Conservation (phyloP, 1,140 invertebrate species). For the Danaus plexippus region DNA sequence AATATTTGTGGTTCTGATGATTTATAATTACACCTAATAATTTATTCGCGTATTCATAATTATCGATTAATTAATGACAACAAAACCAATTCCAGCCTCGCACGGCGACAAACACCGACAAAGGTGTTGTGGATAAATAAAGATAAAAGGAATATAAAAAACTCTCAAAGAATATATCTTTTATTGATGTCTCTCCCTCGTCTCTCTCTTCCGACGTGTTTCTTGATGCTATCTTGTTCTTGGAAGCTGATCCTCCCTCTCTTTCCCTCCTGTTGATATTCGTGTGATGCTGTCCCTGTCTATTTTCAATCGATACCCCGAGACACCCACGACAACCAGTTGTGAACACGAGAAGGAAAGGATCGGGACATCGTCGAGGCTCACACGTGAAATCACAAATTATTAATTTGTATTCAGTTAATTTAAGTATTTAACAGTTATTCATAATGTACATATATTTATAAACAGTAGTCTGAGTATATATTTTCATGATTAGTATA, state of each 20-base stretch:
- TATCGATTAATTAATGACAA: too few species aligned
- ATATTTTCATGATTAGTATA: conserved; percentile 7
- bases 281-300: conserved; percentile 28
- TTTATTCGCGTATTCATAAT: too few species aligned
- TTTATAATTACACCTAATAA: too few species aligned
- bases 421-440: too few species aligned
- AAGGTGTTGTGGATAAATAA: conserved; percentile 64
- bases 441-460: too few species aligned
- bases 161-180: conserved; percentile 33
- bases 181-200: conserved; percentile 55
- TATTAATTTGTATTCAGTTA: too few species aligned
- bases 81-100: conserved; percentile 38
- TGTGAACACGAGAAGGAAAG: conserved; percentile 29
- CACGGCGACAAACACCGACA: conserved; percentile 47
- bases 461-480: too few species aligned
- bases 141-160: conserved; percentile 39
- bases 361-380: conserved; percentile 13
- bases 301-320: conserved; percentile 47
- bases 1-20: too few species aligned
- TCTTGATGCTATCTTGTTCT: conserved; percentile 65
- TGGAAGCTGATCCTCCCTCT: conserved; percentile 38
- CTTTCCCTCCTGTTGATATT: conserved; percentile 11
- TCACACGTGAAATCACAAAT: neutral
- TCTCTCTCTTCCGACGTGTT: conserved; percentile 46
- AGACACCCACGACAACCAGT: conserved; percentile 51